Conservation (phyloP, 2,113 vertebrate genomes). For the Pachypanchax playfairii region DNA sequence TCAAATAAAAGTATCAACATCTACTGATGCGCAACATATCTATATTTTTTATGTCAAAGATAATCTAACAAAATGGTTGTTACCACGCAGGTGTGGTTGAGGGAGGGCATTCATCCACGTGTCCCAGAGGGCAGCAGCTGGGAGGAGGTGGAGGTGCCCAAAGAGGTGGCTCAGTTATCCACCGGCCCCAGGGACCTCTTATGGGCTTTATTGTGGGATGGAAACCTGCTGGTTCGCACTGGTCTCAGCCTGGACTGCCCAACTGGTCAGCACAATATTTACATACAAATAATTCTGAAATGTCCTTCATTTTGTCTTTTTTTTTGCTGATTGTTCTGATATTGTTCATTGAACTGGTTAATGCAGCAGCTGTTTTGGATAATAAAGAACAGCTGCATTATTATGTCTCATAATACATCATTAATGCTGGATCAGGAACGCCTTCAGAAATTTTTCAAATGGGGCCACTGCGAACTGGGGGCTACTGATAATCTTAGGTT, state of each 20-base stretch:
- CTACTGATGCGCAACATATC: not conserved
- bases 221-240: conserved; percentile 90
- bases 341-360: too few relatives aligned
- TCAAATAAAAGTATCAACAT: not conserved
- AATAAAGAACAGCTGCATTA: too few relatives aligned
- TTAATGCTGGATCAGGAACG: too few relatives aligned
- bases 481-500: too few relatives aligned
- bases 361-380: too few relatives aligned
- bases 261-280: conserved; percentile 79
- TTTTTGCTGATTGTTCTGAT: too few relatives aligned
- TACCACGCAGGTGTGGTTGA: conserved; percentile 89
- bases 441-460: too few relatives aligned
- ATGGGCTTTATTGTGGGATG: conserved; percentile 95
- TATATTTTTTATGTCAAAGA: not conserved
- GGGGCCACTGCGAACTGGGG: too few relatives aligned
- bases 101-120: conserved; percentile 88
- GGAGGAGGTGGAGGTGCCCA: conserved; percentile 86
- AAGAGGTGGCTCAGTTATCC: conserved; percentile 92
- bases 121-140: conserved; percentile 91
- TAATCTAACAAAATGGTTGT: not conserved
- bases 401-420: too few relatives aligned
- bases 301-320: not conserved
- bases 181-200: conserved; percentile 91
- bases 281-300: not conserved
- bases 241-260: conserved; percentile 90